Base-by-base conservation (phyloP, 2,888 invertebrate genomes). In the Dione juno region DNA sequence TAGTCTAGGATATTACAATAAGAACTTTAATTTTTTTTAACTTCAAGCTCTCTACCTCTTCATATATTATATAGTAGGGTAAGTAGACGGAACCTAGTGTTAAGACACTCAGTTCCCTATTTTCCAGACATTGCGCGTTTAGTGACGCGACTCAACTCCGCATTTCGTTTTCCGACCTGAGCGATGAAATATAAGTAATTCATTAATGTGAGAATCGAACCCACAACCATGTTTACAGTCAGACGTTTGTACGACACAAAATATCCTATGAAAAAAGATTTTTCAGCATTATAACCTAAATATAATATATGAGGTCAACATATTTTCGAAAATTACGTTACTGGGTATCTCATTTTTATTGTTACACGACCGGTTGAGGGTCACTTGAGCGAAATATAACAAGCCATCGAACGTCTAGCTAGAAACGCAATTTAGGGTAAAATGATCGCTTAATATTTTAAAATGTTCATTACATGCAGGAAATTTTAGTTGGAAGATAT, bases 381-480 rank as follows among this genome's bases (percentile, higher is more conserved):
- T n/a, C 71, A 52, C 48, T 71, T 69, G 69, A 69, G 66, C 65
- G 71, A 69, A 69, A 71, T 68, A 68, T 71, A 69, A 69, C 69
- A 71, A 66, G 71, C 54, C 66, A 50, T 64, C 40, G 48, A 50
- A 21, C 64, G 48, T 52, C 64, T 61, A 58, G 21, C 57, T 53
- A 40, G 50, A 64, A 58, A 65, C 57, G 59, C 66, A 66, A 69
- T 72, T 72, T 66, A 54, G 57, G 66, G 37, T 63, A 57, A 63
- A 66, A 66, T 69, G 48, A 66, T 52, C 50, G 41, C 13, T 61
- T 58, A 50, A 48, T 52, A 64, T 64, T 52, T 48, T 48, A 50
- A 43, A 8, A 14, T 3, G 48, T 10, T 6, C 9, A 3, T 16
- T n/a, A 16, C 11, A 5, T 45, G 28, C 41, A 61, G 14, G 28